Evolutionary conservation across 2,797 vertebrate species (phyloP).

Genomic region (Megalops cyprinoides): DNA sequence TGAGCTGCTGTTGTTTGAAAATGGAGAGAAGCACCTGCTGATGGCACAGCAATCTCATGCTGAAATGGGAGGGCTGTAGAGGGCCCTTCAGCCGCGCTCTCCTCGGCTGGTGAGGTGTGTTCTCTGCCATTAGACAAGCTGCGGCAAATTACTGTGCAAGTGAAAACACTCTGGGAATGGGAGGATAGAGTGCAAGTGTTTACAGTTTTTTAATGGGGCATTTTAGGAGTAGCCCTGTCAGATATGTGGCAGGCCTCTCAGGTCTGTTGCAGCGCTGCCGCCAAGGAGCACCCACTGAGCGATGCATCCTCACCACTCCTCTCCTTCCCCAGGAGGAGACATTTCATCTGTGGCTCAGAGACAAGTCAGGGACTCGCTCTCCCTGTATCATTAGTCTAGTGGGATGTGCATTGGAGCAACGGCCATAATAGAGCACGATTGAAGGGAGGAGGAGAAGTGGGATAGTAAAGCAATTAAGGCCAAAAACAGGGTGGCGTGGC

Average conservation of each 20-base stretch:
- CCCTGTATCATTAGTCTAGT: too few species aligned
- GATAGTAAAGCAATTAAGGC: slow-evolving; percentile 18
- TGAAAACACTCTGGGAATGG: slow-evolving; percentile 56
- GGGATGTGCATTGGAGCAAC: background rate
- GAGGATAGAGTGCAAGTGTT: slow-evolving; percentile 49
- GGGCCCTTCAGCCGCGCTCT: slow-evolving; percentile 28
- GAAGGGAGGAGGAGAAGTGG: slow-evolving; percentile 9
- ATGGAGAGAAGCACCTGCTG: slow-evolving; percentile 32
- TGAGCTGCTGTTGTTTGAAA: slow-evolving; percentile 32
- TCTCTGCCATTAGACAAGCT: slow-evolving; percentile 26
- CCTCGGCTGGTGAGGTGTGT: background rate
- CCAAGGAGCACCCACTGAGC: too few species aligned
- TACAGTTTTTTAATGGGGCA: slow-evolving; percentile 48
- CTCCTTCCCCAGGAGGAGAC: too few species aligned
- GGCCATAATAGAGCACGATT: slow-evolving; percentile 9
- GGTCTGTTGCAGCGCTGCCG: background rate
- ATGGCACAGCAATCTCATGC: slow-evolving; percentile 13
- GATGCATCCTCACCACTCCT: too few species aligned
- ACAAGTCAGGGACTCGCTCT: too few species aligned
- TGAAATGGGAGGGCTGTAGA: slow-evolving; percentile 30
- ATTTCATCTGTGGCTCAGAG: too few species aligned
- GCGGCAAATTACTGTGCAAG: slow-evolving; percentile 63
- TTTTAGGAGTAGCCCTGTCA: slow-evolving; percentile 39
- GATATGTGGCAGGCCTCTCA: background rate
- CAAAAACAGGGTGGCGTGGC: slow-evolving; percentile 7